phyloP scores from a whole-genome alignment of 2,888 invertebrate species.

The Polyommatus icarus region DNA sequence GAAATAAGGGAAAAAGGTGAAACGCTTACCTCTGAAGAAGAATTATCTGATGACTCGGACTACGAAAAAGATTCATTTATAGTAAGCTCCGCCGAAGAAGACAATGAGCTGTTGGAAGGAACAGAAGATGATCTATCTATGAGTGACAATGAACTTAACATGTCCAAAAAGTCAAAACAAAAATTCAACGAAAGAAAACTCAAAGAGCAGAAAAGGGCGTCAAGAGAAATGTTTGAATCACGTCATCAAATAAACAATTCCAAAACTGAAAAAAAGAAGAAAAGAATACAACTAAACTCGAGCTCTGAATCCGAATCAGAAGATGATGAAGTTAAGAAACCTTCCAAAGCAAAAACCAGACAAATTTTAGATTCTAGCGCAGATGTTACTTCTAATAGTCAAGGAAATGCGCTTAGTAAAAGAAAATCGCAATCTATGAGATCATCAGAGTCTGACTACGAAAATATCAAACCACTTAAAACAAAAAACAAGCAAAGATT shows the following conservation, averaged over 20 bases:
- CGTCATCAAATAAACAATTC: constrained; percentile 59
- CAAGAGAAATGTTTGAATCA: constrained; percentile 70
- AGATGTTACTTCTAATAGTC: constrained; percentile 44
- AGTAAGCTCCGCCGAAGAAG: constrained; percentile 74
- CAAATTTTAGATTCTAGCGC: constrained; percentile 60
- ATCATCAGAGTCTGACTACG: constrained; percentile 36
- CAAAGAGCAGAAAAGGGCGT: constrained; percentile 70
- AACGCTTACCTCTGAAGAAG: constrained; percentile 73
- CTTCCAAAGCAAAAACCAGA: constrained; percentile 55
- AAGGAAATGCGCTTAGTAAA: constrained; percentile 27
- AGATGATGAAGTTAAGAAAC: constrained; percentile 48
- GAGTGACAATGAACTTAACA: constrained; percentile 68
- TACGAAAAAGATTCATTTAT: constrained; percentile 80
- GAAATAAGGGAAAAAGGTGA: constrained; percentile 75
- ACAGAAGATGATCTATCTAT: constrained; percentile 70
- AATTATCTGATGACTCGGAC: constrained; percentile 66
- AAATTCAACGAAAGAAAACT: constrained; percentile 66
- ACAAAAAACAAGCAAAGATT: constrained; percentile 25
- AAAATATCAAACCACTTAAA: neutral
- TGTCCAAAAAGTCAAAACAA: constrained; percentile 66
- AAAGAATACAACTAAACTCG: constrained; percentile 50
- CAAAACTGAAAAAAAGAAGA: constrained; percentile 45
- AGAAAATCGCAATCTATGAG: constrained; percentile 22
- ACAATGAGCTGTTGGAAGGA: constrained; percentile 65
- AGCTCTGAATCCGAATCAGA: constrained; percentile 58